Evolutionary conservation across 2,888 invertebrate genomes (phyloP).

Genomic region (Tenthredo scrophulariae): DNA sequence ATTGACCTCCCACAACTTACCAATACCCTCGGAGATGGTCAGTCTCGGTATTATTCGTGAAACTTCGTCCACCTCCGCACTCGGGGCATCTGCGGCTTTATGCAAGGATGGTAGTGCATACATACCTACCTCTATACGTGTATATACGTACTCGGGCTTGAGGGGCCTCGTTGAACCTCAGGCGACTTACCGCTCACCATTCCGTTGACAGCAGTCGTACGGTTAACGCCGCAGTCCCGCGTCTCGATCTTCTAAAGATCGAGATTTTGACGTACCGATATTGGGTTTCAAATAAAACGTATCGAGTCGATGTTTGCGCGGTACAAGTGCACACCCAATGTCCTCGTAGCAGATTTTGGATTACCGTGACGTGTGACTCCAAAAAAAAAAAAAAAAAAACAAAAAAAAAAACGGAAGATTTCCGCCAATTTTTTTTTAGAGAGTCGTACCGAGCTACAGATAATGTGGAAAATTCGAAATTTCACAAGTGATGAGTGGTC

Average conservation of each 20-base stretch:
- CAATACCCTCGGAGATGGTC: conserved; percentile 27
- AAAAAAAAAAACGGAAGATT: neutral
- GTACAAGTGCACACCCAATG: conserved; percentile 2
- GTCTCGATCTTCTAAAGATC: neutral
- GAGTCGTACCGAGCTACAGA: neutral
- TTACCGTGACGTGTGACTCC: conserved; percentile 32
- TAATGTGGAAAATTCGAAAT: neutral
- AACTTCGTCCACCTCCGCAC: conserved; percentile 48
- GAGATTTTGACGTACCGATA: neutral
- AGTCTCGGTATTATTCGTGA: conserved; percentile 48
- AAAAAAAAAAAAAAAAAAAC: neutral
- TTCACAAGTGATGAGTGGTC: conserved; percentile 10
- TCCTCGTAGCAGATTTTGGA: conserved; percentile 27
- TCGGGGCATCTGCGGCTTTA: neutral
- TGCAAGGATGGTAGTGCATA: conserved; percentile 16
- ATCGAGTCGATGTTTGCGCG: conserved; percentile 8
- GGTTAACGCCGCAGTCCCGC: conserved; percentile 46
- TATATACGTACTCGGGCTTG: conserved; percentile 57
- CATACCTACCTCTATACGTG: neutral
- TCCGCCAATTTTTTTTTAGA: too few species aligned
- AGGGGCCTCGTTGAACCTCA: conserved; percentile 59
- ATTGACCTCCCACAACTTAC: conserved; percentile 56
- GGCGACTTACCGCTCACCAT: conserved; percentile 60
- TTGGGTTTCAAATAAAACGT: neutral
- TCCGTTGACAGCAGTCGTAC: conserved; percentile 71